These are phyloP conservation scores for Lottia scabra DNA, from an alignment of 2,888 invertebrate genomes.

Conservation along the genomic window DNA sequence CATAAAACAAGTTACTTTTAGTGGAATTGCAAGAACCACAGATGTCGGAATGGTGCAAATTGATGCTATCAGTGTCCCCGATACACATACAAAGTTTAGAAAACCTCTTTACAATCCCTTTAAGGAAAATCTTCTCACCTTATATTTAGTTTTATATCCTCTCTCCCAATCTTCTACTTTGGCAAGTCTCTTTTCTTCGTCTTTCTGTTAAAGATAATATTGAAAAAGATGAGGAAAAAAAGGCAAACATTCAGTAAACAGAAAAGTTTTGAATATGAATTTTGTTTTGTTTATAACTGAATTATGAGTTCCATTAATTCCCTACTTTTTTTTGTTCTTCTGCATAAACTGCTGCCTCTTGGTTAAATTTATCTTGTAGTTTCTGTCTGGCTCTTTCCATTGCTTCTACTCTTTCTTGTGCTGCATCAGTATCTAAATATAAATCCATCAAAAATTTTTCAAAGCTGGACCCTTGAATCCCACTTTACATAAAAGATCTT, in stretches of 20 bases:
- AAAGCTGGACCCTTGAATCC: too few species aligned
- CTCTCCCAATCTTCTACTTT: slow-evolving; percentile 64
- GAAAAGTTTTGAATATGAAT: too few species aligned
- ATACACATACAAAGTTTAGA: too few species aligned
- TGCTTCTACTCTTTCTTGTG: slow-evolving; percentile 43
- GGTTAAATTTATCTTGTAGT: slow-evolving; percentile 52
- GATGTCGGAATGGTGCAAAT: too few species aligned
- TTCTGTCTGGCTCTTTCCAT: slow-evolving; percentile 48
- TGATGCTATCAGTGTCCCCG: too few species aligned
- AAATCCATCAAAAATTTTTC: background rate
- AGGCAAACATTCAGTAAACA: too few species aligned
- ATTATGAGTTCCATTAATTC: background rate
- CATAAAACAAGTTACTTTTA: too few species aligned
- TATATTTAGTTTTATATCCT: slow-evolving; percentile 57
- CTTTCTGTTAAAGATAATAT: slow-evolving; percentile 57
- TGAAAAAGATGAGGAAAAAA: too few species aligned
- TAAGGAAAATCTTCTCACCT: background rate
- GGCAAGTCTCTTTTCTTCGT: slow-evolving; percentile 59
- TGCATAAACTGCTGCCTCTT: slow-evolving; percentile 44
- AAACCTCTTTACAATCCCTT: too few species aligned
- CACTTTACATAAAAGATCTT: too few species aligned
- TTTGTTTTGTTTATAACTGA: too few species aligned
- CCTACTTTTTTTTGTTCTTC: slow-evolving; percentile 45
- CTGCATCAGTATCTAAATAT: slow-evolving; percentile 40
- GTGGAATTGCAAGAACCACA: too few species aligned